Evolutionary conservation across 2,113 vertebrate species (phyloP).

Genomic region (Gymnarchus niloticus): DNA sequence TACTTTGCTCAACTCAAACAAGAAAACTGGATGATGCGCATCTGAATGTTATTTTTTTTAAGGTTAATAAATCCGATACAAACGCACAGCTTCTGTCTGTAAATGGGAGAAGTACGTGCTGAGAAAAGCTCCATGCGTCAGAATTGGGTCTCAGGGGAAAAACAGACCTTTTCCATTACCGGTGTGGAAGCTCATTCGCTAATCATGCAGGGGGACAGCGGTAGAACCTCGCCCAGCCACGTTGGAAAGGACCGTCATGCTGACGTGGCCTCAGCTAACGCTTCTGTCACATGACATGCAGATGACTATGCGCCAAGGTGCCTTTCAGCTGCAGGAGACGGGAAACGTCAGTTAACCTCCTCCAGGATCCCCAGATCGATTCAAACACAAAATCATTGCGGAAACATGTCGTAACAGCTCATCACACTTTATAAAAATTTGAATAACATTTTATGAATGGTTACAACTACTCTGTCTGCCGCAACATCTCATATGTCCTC

Average conservation of each 20-base stretch:
- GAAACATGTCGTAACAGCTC: neutral
- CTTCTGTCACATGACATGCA: too few relatives aligned
- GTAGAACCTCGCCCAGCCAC: slow-evolving; percentile 1
- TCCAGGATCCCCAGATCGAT: neutral
- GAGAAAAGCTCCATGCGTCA: neutral
- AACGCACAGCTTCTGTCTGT: slow-evolving; percentile 13
- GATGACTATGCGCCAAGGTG: neutral
- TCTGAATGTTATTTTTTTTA: neutral
- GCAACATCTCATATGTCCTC: too few relatives aligned
- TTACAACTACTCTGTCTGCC: neutral
- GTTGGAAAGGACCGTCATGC: slow-evolving; percentile 20
- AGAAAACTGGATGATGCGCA: slow-evolving; percentile 1
- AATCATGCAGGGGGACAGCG: slow-evolving; percentile 24
- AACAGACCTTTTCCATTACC: slow-evolving; percentile 23
- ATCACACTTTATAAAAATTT: neutral
- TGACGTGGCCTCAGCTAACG: slow-evolving; percentile 35
- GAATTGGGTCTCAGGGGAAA: neutral
- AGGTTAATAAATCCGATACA: slow-evolving; percentile 31
- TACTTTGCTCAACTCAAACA: neutral
- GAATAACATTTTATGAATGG: neutral
- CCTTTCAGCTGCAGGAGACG: neutral
- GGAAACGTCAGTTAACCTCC: neutral
- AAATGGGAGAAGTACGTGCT: slow-evolving; percentile 19
- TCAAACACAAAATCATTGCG: neutral
- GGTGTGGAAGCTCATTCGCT: slow-evolving; percentile 36